A percentile compares a stretch with the other conserved stretches of the same genome.
phyloP scores from a whole-genome alignment of 2,888 invertebrate species.

The Uloborus plumipes region DNA sequence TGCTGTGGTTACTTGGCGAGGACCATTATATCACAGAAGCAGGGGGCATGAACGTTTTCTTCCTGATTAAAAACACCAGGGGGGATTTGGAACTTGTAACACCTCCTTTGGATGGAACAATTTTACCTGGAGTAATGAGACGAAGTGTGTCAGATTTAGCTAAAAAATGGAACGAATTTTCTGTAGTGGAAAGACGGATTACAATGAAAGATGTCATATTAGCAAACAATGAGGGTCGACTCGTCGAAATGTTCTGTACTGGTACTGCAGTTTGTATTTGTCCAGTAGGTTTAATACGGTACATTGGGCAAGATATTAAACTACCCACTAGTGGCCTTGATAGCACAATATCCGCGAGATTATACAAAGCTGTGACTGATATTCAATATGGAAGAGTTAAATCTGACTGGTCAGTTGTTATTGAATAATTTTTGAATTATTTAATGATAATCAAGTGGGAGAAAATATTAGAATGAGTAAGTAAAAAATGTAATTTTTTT shows the following conservation, averaged over 20 bases:
- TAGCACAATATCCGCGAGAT: constrained; percentile 80
- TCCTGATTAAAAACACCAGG: constrained; percentile 92
- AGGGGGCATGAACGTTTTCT: constrained; percentile 96
- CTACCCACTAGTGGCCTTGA: constrained; percentile 76
- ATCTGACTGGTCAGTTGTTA: constrained; percentile 82
- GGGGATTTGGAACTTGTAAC: constrained; percentile 89
- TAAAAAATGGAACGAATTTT: constrained; percentile 78
- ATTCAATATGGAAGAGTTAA: constrained; percentile 89
- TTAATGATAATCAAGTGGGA: too few species aligned
- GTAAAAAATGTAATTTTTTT: too few species aligned
- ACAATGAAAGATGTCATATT: constrained; percentile 85
- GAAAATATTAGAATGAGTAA: too few species aligned
- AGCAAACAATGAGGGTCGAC: constrained; percentile 85
- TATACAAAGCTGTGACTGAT: constrained; percentile 83
- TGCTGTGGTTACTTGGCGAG: constrained; percentile 95
- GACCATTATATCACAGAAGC: constrained; percentile 95
- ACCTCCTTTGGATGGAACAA: constrained; percentile 91
- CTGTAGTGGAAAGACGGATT: constrained; percentile 83
- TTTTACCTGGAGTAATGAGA: constrained; percentile 94
- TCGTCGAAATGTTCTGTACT: constrained; percentile 96
- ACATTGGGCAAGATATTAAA: constrained; percentile 75
- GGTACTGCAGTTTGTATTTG: constrained; percentile 97
- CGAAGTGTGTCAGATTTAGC: constrained; percentile 87
- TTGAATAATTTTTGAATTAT: too few species aligned
- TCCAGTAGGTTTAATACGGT: constrained; percentile 89